Evolutionary conservation across 2,113 vertebrate genomes (phyloP).

Genomic region (Abramis brama): DNA sequence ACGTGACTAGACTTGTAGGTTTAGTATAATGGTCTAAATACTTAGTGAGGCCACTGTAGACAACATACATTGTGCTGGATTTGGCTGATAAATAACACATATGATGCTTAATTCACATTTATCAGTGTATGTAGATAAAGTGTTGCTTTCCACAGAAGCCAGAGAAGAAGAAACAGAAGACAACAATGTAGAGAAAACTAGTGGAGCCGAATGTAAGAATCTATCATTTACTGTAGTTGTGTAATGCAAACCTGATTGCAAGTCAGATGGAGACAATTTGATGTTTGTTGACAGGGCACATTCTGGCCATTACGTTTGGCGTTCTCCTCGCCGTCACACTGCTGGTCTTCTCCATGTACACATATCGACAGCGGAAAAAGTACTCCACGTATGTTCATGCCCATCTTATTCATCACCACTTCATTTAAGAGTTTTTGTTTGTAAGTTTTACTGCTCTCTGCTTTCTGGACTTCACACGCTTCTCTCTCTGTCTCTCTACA

Average conservation of each 20-base stretch:
- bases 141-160: slow-evolving; percentile 3
- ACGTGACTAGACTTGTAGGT: no score
- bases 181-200: background rate
- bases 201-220: slow-evolving; percentile 28
- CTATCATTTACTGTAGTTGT: background rate
- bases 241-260: no score
- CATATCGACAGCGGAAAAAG: slow-evolving; percentile 56
- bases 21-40: no score
- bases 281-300: slow-evolving; percentile 51
- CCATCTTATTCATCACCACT: background rate
- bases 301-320: slow-evolving; percentile 60
- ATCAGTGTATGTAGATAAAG: background rate
- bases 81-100: no score
- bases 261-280: background rate
- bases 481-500: slow-evolving; percentile 36
- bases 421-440: background rate
- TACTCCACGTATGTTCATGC: slow-evolving; percentile 54
- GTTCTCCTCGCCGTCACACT: slow-evolving; percentile 58
- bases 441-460: background rate
- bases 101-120: no score
- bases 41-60: no score
- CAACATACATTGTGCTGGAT: no score
- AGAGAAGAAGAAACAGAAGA: background rate
- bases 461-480: background rate
- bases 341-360: slow-evolving; percentile 53